Evolutionary conservation across 37 sponge, comb jelly and placozoan genomes (phyloP).

Genomic region (Agelas oroides): DNA sequence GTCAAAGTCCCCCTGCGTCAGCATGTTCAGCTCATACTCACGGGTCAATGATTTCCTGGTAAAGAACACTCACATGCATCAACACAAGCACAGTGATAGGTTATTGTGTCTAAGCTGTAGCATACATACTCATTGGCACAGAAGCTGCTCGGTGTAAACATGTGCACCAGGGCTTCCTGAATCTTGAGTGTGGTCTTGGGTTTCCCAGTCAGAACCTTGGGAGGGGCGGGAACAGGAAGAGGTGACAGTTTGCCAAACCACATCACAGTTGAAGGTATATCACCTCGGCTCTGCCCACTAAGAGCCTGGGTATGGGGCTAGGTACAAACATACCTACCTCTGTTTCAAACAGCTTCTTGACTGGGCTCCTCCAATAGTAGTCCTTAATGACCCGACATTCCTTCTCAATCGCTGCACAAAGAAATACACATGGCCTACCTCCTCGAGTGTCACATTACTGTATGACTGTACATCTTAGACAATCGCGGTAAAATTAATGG

Average conservation of each 20-base stretch:
- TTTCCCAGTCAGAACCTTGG: neutral
- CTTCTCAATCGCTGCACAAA: conserved; percentile 70
- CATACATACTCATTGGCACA: conserved; percentile 54
- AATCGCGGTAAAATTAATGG: too few relatives aligned
- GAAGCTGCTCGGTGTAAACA: conserved; percentile 45
- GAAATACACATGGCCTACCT: too few relatives aligned
- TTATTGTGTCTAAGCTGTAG: neutral
- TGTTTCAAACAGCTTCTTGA: conserved; percentile 56
- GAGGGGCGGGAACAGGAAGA: neutral
- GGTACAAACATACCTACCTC: neutral
- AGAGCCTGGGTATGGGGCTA: too few relatives aligned
- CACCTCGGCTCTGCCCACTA: too few relatives aligned
- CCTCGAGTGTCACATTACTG: too few relatives aligned
- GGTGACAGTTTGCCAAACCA: too few relatives aligned
- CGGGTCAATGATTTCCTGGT: conserved; percentile 67
- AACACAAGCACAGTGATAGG: too few relatives aligned
- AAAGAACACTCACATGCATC: too few relatives aligned
- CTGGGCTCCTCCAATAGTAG: conserved; percentile 68
- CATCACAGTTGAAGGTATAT: too few relatives aligned
- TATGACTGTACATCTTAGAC: too few relatives aligned
- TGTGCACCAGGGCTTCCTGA: neutral
- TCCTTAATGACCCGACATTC: conserved; percentile 77
- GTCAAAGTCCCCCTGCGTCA: conserved; percentile 88
- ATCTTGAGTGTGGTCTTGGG: neutral
- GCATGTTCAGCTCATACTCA: conserved; percentile 77